These are phyloP conservation scores for Diorhabda elongata DNA, from an alignment of 1,140 invertebrate genomes.

Conservation along the genomic window DNA sequence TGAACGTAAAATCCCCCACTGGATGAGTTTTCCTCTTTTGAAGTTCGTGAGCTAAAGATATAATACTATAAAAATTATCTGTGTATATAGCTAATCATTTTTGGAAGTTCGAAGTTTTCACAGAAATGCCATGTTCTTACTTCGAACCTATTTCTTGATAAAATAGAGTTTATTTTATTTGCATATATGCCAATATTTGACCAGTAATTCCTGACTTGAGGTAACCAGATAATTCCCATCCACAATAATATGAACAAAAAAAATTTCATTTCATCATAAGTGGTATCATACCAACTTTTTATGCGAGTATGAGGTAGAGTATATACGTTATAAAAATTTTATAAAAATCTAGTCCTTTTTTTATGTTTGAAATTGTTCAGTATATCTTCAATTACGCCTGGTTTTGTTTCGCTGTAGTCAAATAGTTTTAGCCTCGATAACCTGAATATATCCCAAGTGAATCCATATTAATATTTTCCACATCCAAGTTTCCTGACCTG, in stretches of 20 bases:
- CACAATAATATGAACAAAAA: background rate
- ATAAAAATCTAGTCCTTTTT: constrained; percentile 13
- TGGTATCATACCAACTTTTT: constrained; percentile 1
- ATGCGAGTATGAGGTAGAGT: constrained; percentile 3
- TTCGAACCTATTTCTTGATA: background rate
- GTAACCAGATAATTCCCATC: background rate
- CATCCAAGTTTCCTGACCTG: background rate
- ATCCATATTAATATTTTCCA: background rate
- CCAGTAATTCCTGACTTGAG: background rate
- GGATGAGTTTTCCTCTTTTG: background rate
- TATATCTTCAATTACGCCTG: background rate
- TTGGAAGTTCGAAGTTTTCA: constrained; percentile 27
- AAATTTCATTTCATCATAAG: constrained; percentile 9
- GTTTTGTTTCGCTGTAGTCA: background rate
- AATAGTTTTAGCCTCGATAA: background rate
- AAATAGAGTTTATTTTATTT: constrained; percentile 7
- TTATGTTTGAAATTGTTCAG: background rate
- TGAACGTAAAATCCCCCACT: background rate
- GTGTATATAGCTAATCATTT: constrained; percentile 33
- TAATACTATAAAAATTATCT: background rate
- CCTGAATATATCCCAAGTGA: background rate
- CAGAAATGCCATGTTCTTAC: constrained; percentile 44
- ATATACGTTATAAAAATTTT: too few species aligned
- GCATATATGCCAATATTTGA: background rate
- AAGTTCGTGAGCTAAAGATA: background rate